Conservation (phyloP, 2,888 invertebrate species). For the Chouioia cunea region DNA sequence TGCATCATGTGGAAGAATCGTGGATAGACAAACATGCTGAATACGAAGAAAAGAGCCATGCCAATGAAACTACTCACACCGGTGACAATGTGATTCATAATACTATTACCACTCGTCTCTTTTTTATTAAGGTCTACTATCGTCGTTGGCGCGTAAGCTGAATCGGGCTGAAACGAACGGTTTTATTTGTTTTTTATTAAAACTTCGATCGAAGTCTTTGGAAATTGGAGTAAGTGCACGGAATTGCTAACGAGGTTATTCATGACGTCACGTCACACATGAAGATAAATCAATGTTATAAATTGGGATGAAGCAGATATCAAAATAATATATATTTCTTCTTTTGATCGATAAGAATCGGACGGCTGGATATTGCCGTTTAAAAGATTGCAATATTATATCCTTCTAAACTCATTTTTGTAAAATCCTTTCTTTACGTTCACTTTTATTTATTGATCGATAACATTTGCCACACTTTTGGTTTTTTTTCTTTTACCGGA, state of each 20-base stretch:
- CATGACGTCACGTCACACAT: background rate
- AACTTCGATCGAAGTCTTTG: background rate
- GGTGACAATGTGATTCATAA: constrained; percentile 41
- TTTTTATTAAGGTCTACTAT: constrained; percentile 31
- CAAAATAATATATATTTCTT: too few relatives aligned
- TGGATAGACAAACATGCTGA: constrained; percentile 42
- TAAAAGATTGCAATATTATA: too few relatives aligned
- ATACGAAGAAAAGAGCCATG: constrained; percentile 41
- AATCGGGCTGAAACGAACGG: constrained; percentile 31
- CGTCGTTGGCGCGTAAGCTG: constrained; percentile 18
- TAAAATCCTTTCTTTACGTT: too few relatives aligned
- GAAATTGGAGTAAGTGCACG: background rate
- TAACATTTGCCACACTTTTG: too few relatives aligned
- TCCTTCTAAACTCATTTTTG: too few relatives aligned
- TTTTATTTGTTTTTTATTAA: background rate
- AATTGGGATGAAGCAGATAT: too few relatives aligned
- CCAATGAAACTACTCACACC: constrained; percentile 43
- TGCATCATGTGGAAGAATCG: constrained; percentile 40
- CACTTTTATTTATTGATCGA: too few relatives aligned
- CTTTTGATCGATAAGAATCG: too few relatives aligned
- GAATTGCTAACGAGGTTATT: background rate
- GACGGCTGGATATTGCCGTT: too few relatives aligned
- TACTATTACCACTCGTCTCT: constrained; percentile 10
- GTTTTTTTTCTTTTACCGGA: background rate
- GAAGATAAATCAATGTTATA: too few relatives aligned